Conservation (phyloP, 2,797 vertebrate species). For the Esox masquinongy region DNA sequence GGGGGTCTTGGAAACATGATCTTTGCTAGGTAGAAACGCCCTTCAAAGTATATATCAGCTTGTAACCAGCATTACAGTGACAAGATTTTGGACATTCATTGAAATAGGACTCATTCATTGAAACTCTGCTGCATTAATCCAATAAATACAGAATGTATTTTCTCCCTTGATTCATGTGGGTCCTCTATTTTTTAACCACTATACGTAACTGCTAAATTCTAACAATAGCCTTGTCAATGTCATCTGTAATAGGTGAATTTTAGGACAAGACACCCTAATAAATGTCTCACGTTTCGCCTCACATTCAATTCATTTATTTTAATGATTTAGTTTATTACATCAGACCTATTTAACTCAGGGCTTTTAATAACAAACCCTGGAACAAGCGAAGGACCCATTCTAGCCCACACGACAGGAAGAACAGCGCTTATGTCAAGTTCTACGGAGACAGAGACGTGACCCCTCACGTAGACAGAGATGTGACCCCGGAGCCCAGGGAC, state of each 20-base stretch:
- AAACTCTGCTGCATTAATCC: too few species aligned
- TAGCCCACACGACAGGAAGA: background rate
- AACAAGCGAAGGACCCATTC: background rate
- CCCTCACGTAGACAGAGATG: constrained; percentile 71
- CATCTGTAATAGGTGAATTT: background rate
- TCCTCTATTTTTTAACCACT: too few species aligned
- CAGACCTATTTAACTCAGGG: background rate
- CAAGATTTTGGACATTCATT: too few species aligned
- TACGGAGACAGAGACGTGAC: background rate
- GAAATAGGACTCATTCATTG: too few species aligned
- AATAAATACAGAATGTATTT: too few species aligned
- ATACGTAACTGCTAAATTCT: too few species aligned
- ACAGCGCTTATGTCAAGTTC: background rate
- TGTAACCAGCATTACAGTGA: too few species aligned
- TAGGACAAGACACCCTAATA: constrained; percentile 4
- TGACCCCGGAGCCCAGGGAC: constrained; percentile 66
- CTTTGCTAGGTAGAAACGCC: too few species aligned
- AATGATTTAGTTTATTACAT: background rate
- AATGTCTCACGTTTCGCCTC: background rate
- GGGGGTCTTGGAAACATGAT: too few species aligned
- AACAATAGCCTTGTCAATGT: background rate
- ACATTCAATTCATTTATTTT: background rate
- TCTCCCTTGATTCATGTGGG: too few species aligned
- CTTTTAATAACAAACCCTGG: background rate
- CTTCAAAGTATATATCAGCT: too few species aligned